phyloP scores from a whole-genome alignment of 2,888 invertebrate genomes.

The Scelioninae gen. 1 region DNA sequence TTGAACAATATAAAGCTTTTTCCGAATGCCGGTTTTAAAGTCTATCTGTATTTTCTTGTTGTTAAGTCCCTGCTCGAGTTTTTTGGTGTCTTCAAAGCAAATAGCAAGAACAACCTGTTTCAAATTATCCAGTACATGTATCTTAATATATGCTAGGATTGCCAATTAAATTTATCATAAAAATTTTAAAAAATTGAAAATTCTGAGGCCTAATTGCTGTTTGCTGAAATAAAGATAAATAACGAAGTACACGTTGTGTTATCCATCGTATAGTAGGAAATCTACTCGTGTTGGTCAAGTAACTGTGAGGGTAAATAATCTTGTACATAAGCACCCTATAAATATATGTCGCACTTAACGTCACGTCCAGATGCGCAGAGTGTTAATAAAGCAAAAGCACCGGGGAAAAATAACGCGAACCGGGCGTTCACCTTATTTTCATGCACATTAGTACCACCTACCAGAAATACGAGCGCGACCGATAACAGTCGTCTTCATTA shows the following conservation, averaged over 20 bases:
- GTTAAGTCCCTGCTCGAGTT: conserved; percentile 45
- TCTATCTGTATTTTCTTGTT: conserved; percentile 59
- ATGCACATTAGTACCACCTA: conserved; percentile 22
- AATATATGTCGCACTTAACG: conserved; percentile 63
- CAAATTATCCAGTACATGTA: background rate
- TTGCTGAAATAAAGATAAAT: conserved; percentile 43
- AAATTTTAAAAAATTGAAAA: too few relatives aligned
- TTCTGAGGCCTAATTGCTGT: conserved; percentile 48
- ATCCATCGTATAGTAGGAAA: conserved; percentile 52
- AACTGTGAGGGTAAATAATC: conserved; percentile 65
- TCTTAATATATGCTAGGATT: too few relatives aligned
- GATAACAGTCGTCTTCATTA: conserved; percentile 26
- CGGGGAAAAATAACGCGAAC: conserved; percentile 52
- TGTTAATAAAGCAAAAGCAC: conserved; percentile 61
- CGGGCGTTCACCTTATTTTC: conserved; percentile 11
- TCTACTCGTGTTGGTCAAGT: conserved; percentile 63
- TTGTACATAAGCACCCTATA: conserved; percentile 66
- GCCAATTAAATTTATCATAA: too few relatives aligned
- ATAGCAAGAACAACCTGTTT: conserved; percentile 30
- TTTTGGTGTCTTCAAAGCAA: conserved; percentile 33
- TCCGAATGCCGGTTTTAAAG: conserved; percentile 46
- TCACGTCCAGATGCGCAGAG: conserved; percentile 62
- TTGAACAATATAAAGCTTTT: conserved; percentile 61
- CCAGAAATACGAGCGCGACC: conserved; percentile 13
- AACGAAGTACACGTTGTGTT: conserved; percentile 58